Evolutionary conservation across 2,888 invertebrate genomes (phyloP).

Genomic region (Bhutanitis thaidina): DNA sequence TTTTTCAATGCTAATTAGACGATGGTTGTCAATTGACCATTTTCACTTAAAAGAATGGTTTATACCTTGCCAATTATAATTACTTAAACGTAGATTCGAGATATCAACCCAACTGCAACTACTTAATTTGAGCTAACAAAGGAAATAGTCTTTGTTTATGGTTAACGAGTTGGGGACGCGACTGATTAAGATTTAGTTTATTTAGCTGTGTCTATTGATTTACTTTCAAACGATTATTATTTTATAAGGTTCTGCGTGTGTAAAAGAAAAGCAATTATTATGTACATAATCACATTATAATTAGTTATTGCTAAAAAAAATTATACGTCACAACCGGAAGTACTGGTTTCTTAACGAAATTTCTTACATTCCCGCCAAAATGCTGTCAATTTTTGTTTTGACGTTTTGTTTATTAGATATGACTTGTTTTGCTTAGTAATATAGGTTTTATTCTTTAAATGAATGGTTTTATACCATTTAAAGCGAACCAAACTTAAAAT

Average conservation of each 20-base stretch:
- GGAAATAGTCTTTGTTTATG: conserved; percentile 2
- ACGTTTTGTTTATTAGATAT: neutral
- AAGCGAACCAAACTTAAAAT: too few relatives aligned
- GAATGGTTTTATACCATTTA: too few relatives aligned
- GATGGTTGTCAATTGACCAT: neutral
- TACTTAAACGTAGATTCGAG: neutral
- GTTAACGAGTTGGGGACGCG: too few relatives aligned
- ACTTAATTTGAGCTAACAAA: conserved; percentile 1
- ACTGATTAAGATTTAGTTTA: too few relatives aligned
- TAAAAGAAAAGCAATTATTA: too few relatives aligned
- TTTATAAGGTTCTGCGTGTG: too few relatives aligned
- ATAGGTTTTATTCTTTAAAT: too few relatives aligned
- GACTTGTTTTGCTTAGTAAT: too few relatives aligned
- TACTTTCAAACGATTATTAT: neutral
- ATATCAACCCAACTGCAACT: neutral
- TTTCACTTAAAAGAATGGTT: neutral
- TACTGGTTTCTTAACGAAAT: conserved; percentile 3
- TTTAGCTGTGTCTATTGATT: conserved; percentile 7
- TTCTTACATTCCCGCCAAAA: conserved; percentile 12
- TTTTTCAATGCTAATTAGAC: neutral
- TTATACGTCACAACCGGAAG: neutral
- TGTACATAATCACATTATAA: too few relatives aligned
- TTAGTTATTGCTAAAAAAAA: neutral
- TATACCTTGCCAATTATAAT: neutral
- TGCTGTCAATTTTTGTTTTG: conserved; percentile 6